These are phyloP conservation scores for Falco punctatus DNA, from an alignment of 2,113 vertebrate genomes.

Conservation along the genomic window DNA sequence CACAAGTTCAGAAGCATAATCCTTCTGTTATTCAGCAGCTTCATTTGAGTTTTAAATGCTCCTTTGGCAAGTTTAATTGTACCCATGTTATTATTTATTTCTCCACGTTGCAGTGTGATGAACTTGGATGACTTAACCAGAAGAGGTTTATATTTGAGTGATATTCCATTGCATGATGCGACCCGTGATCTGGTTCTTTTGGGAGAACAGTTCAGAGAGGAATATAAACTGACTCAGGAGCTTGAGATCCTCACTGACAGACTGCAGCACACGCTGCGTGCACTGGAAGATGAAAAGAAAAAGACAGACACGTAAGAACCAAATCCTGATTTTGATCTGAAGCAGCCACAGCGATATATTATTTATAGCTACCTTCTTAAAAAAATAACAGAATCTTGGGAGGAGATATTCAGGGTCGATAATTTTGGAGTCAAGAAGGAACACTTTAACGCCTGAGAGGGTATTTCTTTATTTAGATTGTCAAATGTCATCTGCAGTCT, in stretches of 20 bases:
- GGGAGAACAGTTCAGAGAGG: slow-evolving; percentile 97
- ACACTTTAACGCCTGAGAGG: not conserved
- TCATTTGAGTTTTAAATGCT: not conserved
- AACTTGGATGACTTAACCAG: slow-evolving; percentile 96
- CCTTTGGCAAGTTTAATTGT: not conserved
- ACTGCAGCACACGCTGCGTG: slow-evolving; percentile 94
- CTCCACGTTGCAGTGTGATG: slow-evolving; percentile 86
- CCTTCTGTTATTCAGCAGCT: not conserved
- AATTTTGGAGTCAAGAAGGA: slow-evolving; percentile 21
- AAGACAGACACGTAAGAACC: slow-evolving; percentile 95
- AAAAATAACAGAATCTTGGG: not conserved
- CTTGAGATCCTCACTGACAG: slow-evolving; percentile 96
- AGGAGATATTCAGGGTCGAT: not conserved
- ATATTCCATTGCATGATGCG: slow-evolving; percentile 96
- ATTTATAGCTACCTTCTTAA: slow-evolving; percentile 18
- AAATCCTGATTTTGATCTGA: not conserved
- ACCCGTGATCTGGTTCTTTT: slow-evolving; percentile 96
- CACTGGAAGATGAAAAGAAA: slow-evolving; percentile 97
- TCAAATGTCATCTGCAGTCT: not conserved
- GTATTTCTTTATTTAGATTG: slow-evolving; percentile 9
- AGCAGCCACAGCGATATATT: slow-evolving; percentile 3
- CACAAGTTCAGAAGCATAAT: not conserved
- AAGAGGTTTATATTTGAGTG: slow-evolving; percentile 94
- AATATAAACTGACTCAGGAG: slow-evolving; percentile 97
- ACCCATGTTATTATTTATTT: not conserved